Evolutionary conservation across 2,888 invertebrate species (phyloP), one percentile per base, ranked within the genome.

Genomic region (Nomada goodeniana): DNA sequence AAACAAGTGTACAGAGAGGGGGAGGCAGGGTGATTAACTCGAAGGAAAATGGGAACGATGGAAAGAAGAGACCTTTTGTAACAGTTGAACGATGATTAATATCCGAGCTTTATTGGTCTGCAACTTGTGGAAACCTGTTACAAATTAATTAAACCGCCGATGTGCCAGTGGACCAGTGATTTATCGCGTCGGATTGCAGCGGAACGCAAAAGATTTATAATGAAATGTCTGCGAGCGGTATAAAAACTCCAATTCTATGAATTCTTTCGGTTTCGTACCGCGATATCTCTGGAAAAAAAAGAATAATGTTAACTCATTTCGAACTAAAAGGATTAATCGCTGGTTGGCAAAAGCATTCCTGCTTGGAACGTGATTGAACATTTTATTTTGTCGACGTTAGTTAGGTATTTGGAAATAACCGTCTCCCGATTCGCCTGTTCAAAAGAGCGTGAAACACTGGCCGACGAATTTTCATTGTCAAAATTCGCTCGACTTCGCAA

Each of bases 81-180:
- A 87, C 75, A 65, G 77, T 79, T 74, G 61, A 80, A 75, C 76
- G 82, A 86, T 88, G 87, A 88, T 88, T 88, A 87, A 88, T 88
- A 85, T 52, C 71, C 70, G n/a, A 23, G 82, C 76, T 82, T 79
- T 84, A 79, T 86, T 82, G 69, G 82, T 60, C 71, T 65, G 74
- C 73, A 83, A 88, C 76, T 87, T 82, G 83, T 77, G 79, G 77
- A 67, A 88, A 84, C 88, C 87, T 84, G 84, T 89, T 88, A 86
- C 82, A 87, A 88, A 89, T 89, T 89, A 89, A 89, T 89, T 86
- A 89, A 88, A 80, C 84, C 79, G 61, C 77, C 69, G 69, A 63
- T 69, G 82, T 77, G 83, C 70, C 74, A 67, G 59, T 76, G 65
- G 50, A 59, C 69, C 78, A 5, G 63, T 87, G 87, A 88, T 88